These are phyloP conservation scores for Drosophila trichaetosa DNA, from an alignment of 2,888 invertebrate species.

Conservation along the genomic window DNA sequence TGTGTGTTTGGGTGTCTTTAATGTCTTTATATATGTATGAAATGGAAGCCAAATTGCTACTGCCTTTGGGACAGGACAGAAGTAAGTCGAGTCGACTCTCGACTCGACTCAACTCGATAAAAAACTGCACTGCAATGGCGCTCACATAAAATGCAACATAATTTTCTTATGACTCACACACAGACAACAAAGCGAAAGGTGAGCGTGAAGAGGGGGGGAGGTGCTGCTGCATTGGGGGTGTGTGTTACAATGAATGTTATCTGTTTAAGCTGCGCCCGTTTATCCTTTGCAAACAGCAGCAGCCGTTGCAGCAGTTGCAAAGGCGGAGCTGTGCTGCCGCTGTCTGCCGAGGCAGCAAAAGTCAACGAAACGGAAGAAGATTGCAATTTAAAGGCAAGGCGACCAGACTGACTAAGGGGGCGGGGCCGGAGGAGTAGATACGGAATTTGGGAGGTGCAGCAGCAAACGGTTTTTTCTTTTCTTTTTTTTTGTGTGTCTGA, in stretches of 20 bases:
- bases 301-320: conserved; percentile 17
- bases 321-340: conserved; percentile 7
- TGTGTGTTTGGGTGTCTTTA: conserved; percentile 47
- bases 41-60: conserved; percentile 56
- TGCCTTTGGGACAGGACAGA: conserved; percentile 39
- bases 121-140: conserved; percentile 60
- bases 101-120: conserved; percentile 48
- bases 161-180: conserved; percentile 78
- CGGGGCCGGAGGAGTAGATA: neutral
- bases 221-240: neutral
- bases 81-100: conserved; percentile 6
- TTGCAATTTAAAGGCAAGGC: conserved; percentile 70
- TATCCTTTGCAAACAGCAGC: conserved; percentile 59
- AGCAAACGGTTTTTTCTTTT: conserved; percentile 56
- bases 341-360: conserved; percentile 72
- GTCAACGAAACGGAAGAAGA: conserved; percentile 79
- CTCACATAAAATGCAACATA: conserved; percentile 80
- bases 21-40: conserved; percentile 64
- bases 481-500: neutral
- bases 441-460: conserved; percentile 58
- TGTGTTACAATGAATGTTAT: conserved; percentile 77
- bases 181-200: conserved; percentile 25
- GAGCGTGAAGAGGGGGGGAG: neutral
- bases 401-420: conserved; percentile 3
- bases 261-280: conserved; percentile 77